These are phyloP conservation scores for Noctilio leporinus DNA, from an alignment of 2,113 vertebrate species.

Conservation along the genomic window DNA sequence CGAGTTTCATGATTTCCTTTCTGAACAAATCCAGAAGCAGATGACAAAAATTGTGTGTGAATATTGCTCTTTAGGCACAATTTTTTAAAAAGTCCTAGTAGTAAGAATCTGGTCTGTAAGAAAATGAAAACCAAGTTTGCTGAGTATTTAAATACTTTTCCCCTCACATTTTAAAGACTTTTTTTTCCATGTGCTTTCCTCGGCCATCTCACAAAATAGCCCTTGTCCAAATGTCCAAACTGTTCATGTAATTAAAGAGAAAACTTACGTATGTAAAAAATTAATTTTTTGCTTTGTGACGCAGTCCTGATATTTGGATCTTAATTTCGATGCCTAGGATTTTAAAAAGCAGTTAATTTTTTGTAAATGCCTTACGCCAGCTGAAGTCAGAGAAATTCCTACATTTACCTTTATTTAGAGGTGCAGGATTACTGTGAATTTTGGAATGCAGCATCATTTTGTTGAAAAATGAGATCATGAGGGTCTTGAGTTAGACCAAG, in stretches of 20 bases:
- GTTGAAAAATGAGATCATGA: background rate
- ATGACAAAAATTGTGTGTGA: background rate
- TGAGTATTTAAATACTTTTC: background rate
- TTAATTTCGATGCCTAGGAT: background rate
- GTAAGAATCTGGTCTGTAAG: background rate
- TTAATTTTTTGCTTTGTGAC: background rate
- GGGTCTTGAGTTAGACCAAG: background rate
- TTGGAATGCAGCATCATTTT: background rate
- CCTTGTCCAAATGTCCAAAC: background rate
- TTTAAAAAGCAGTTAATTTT: background rate
- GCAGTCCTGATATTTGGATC: background rate
- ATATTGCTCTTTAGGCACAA: background rate
- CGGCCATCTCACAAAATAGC: background rate
- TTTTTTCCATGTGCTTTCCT: background rate
- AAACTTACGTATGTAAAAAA: background rate
- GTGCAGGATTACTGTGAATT: background rate
- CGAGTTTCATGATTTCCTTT: background rate
- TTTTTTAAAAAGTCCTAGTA: background rate
- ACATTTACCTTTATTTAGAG: background rate
- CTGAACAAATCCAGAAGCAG: background rate
- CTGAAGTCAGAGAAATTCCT: background rate
- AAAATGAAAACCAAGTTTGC: background rate
- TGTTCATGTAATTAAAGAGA: background rate
- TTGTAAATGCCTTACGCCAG: background rate
- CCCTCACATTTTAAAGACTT: background rate